Evolutionary conservation across 2,888 invertebrate species (phyloP).

Genomic region (Dasysyrphus tricinctus): DNA sequence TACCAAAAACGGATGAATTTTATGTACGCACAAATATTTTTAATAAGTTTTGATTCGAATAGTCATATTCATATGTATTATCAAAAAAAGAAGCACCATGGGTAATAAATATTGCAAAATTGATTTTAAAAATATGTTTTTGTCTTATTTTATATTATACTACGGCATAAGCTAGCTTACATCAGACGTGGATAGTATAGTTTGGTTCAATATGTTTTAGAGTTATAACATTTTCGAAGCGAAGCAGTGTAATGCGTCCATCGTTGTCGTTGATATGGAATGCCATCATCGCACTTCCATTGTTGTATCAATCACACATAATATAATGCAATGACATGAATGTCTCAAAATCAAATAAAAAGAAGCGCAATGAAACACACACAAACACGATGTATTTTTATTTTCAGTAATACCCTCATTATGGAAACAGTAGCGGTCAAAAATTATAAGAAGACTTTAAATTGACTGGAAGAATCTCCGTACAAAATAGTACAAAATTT

Average conservation of each 20-base stretch:
- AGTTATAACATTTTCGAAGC: conserved; percentile 31
- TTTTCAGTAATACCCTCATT: conserved; percentile 38
- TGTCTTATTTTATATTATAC: conserved; percentile 53
- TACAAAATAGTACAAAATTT: background rate
- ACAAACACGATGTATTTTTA: conserved; percentile 22
- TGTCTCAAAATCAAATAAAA: conserved; percentile 69
- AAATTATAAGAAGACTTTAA: conserved; percentile 4
- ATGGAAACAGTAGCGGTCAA: conserved; percentile 48
- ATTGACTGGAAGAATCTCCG: background rate
- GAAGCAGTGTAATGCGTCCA: conserved; percentile 57
- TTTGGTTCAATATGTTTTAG: conserved; percentile 2
- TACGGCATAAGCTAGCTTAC: conserved; percentile 52
- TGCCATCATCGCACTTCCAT: conserved; percentile 70
- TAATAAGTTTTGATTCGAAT: conserved; percentile 57
- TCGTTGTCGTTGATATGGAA: conserved; percentile 41
- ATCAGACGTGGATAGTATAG: conserved; percentile 43
- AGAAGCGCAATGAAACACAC: conserved; percentile 20
- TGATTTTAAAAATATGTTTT: conserved; percentile 31
- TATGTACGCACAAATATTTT: conserved; percentile 66
- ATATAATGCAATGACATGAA: conserved; percentile 71
- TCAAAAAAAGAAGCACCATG: conserved; percentile 24
- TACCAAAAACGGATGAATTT: conserved; percentile 69
- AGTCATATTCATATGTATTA: conserved; percentile 36
- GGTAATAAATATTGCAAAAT: conserved; percentile 47
- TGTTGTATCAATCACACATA: conserved; percentile 73